These are phyloP conservation scores for Aplidium turbinatum DNA, from an alignment of 23 tunicate genomes.

Conservation along the genomic window DNA sequence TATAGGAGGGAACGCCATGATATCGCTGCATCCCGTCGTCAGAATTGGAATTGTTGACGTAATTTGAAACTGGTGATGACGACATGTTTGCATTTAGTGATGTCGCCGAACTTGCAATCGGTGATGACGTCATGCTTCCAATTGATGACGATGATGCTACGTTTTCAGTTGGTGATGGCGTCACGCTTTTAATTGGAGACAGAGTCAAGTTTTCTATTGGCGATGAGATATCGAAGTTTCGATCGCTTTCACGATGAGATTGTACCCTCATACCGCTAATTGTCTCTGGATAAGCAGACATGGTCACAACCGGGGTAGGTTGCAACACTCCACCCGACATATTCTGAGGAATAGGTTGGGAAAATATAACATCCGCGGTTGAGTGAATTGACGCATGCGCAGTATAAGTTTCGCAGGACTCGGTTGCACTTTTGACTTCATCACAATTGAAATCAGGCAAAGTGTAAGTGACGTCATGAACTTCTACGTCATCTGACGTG, in stretches of 20 bases:
- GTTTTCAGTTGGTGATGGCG: background rate
- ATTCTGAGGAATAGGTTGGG: background rate
- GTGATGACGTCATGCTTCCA: background rate
- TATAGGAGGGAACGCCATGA: constrained; percentile 55
- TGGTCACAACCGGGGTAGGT: background rate
- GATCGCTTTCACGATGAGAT: too few relatives aligned
- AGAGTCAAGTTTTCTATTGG: background rate
- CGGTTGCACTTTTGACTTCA: background rate
- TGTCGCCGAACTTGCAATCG: background rate
- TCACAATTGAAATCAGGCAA: background rate
- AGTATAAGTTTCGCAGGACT: too few relatives aligned
- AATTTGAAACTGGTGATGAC: background rate
- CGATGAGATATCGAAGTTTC: background rate
- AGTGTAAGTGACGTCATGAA: too few relatives aligned
- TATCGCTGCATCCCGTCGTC: constrained; percentile 22
- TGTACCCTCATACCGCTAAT: too few relatives aligned
- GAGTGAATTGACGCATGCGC: background rate
- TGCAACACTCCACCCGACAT: background rate
- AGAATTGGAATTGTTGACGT: background rate
- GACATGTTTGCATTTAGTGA: background rate
- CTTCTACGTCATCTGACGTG: background rate
- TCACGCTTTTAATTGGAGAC: background rate
- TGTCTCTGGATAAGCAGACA: background rate
- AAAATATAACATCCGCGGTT: background rate
- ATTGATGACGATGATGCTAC: background rate